A percentile compares a stretch with the other conserved stretches of the same genome.
Evolutionary conservation across 2,888 invertebrate species (phyloP).

Genomic region (Cheilosia grossa): DNA sequence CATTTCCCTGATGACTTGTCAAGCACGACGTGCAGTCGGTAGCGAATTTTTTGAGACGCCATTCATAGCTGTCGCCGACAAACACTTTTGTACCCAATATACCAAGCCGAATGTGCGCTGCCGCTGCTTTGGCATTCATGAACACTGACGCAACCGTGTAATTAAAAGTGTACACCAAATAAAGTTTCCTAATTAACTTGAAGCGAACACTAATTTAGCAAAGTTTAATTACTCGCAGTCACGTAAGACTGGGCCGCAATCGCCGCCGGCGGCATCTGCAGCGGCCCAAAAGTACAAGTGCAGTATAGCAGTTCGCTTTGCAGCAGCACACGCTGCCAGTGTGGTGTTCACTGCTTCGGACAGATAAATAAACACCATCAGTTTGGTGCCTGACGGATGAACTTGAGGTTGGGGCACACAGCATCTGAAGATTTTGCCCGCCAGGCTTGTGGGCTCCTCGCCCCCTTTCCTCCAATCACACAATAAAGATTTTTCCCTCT

Average conservation of each 20-base stretch:
- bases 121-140: constrained; percentile 33
- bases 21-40: background rate
- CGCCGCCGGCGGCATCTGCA: constrained; percentile 41
- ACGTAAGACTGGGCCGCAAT: constrained; percentile 53
- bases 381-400: constrained; percentile 53
- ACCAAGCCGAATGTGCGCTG: background rate
- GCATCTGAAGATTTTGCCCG: constrained; percentile 28
- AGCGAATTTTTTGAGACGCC: constrained; percentile 19
- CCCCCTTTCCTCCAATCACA: constrained; percentile 19
- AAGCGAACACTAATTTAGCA: constrained; percentile 57
- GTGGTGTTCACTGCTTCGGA: constrained; percentile 22
- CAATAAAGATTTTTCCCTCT: constrained; percentile 50
- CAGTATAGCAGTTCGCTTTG: constrained; percentile 23
- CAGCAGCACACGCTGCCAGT: background rate
- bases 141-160: constrained; percentile 48
- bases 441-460: constrained; percentile 24
- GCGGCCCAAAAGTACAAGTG: constrained; percentile 3
- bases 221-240: constrained; percentile 58
- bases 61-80: constrained; percentile 24
- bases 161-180: constrained; percentile 63
- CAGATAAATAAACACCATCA: constrained; percentile 49
- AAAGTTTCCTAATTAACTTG: constrained; percentile 63
- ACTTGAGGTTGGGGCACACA: constrained; percentile 33
- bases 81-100: background rate
- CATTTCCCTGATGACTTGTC: constrained; percentile 33